Base-by-base conservation (phyloP, 2,797 vertebrate genomes). In the Urophycis tenuis region DNA sequence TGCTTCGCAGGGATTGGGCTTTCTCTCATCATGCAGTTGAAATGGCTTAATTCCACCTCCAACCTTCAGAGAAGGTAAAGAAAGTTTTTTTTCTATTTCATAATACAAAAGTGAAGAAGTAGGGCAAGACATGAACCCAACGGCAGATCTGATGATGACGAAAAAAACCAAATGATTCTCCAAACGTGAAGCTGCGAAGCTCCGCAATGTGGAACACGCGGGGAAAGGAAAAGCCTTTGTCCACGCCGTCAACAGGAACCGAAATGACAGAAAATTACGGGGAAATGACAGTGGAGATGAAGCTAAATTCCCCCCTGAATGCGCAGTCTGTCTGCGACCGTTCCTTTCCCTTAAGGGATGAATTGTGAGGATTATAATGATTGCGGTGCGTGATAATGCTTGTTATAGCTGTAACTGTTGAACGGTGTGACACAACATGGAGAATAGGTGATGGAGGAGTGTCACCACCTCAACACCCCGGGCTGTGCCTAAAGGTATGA, bases 401-500 rank as follows among this genome's bases (percentile, higher is more conserved):
- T 71, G 69, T 33, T 19, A 29, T 25, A 7, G 25, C 60, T 7
- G 53, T 12, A 32, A 33, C 29, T n/a, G 30, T 25, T 29, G 60
- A 67, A 71, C 1, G 31, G 30, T 33, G 31, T 31, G 69, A 33
- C 15, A 19, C 30, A 17, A 71, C 30, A 31, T 15, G 32, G 31
- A 19, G 29, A 33, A 2, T 8, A 9, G 69, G 31, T 33, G 69
- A 71, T 33, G 31, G 69, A 33, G 30, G 69, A 22, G 30, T 31
- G 69, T 71, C 15, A 15, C 69, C 15, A 33, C 69, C 69, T 33
- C 69, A 71, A 71, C 69, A 32, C 69, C 69, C 69, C 17, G 7
- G 69, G 69, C 69, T 71, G 69, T 71, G 69, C 69, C 69, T 71
- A 33, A 71, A 71, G 69, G 69, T 71, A 71, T 17, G 69, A 71